phyloP scores from a whole-genome alignment of 2,113 vertebrate species.

The Macaca nemestrina region DNA sequence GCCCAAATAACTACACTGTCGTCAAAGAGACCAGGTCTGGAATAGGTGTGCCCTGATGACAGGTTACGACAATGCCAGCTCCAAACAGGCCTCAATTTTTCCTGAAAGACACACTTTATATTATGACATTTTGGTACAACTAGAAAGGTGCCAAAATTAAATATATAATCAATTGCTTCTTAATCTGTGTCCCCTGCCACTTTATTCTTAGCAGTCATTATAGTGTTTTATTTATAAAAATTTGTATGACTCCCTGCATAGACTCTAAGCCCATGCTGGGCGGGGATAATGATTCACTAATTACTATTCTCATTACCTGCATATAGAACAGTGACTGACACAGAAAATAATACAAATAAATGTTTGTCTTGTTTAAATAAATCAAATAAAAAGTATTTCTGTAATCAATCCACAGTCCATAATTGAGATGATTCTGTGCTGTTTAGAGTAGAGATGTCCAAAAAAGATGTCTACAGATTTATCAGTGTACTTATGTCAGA shows the following conservation, averaged over 20 bases:
- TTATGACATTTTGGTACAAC: neutral
- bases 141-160: neutral
- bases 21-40: neutral
- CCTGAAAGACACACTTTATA: neutral
- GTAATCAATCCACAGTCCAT: neutral
- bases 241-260: neutral
- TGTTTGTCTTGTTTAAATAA: neutral
- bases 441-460: neutral
- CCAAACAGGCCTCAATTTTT: neutral
- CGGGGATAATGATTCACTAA: too few relatives aligned
- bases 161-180: neutral
- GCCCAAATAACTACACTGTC: neutral
- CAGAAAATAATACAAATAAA: neutral
- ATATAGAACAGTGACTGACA: neutral
- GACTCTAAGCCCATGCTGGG: neutral
- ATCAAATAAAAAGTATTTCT: neutral
- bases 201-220: neutral
- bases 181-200: neutral
- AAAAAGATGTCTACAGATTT: neutral
- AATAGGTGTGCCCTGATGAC: neutral
- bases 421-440: neutral
- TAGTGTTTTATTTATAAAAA: neutral
- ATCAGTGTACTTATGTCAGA: neutral
- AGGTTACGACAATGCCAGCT: neutral
- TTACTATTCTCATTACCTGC: neutral